Base-by-base conservation (phyloP, 1,140 invertebrate species). In the Heliconius himera region DNA sequence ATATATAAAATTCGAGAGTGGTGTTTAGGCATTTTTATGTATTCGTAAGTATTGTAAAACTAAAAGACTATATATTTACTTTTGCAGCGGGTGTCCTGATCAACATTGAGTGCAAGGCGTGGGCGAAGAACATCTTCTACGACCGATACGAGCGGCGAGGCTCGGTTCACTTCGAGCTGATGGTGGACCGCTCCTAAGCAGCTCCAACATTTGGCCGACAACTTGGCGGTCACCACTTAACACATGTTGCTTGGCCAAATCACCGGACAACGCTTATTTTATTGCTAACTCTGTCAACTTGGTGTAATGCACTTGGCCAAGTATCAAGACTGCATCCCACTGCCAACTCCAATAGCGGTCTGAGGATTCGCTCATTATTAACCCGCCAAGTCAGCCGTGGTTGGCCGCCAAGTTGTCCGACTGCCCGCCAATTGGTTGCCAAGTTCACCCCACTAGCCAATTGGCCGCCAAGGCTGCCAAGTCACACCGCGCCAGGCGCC, bases 81-180 rank as follows among this genome's bases (percentile, higher is more conserved):
- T 66, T 6, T 95, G 4, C 94, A 97, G 97, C 96, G 88, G 97
- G 98, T 72, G 97, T 98, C 36, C 95, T 99, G 82, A 98, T 99
- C 94, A 98, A 99, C 95, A 98, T 99, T 94, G 98, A 99, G 95
- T 99, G 98, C 95, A 98, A 98, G 95, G 98, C 98, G 83, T 99
- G 98, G 98, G 98, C 98, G 84, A 96, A 97, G 90, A 99, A 99
- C 95, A 99, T 99, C 86, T 88, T 95, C 73, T 98, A 98, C 92
- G 97, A 98, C 95, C 96, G 97, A 88, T 96, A 96, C 89, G 97
- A 99, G 87, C 96, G 97, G 91, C 96, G 98, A 92, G 98, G 98
- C 85, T 98, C 97, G 82, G 98, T 99, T 83, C 98, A 99, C 95
- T 99, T 99, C 95, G 98, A 99, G 95, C 95, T 99, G 88, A 97